A percentile compares a stretch with the other conserved stretches of the same genome.
Conservation (phyloP, 2,888 invertebrate species). For the Rhabditoides inermis region DNA sequence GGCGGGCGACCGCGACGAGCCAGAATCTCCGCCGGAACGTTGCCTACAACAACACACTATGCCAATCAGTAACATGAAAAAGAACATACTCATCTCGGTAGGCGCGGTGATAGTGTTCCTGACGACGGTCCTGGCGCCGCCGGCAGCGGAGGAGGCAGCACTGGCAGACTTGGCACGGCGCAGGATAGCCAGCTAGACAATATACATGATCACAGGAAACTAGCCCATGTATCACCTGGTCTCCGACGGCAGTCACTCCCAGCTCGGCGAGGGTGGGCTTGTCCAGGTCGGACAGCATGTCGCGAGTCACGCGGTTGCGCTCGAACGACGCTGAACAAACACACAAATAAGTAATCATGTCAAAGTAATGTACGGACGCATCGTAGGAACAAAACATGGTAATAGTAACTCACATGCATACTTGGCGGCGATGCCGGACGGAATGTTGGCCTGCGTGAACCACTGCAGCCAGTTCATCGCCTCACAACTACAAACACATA, state of each 20-base stretch:
- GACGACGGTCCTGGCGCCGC: not conserved
- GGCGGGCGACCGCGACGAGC: slow-evolving; percentile 23
- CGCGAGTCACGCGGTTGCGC: slow-evolving; percentile 20
- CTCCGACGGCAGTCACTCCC: slow-evolving; percentile 33
- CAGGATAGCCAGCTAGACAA: not conserved
- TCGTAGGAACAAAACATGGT: no score
- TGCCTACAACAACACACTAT: no score
- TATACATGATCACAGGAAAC: no score
- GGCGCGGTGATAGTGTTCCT: not conserved
- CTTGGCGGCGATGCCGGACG: no score
- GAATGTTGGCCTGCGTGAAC: no score
- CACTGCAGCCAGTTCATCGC: no score
- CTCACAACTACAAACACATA: no score
- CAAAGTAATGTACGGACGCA: not conserved
- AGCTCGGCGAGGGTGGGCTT: slow-evolving; percentile 28
- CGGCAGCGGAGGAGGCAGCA: slow-evolving; percentile 3
- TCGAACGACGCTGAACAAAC: no score
- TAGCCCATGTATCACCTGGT: slow-evolving; percentile 26
- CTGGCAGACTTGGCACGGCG: not conserved
- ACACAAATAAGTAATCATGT: not conserved
- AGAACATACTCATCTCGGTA: no score
- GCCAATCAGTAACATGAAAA: no score
- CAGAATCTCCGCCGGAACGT: not conserved
- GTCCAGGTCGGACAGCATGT: slow-evolving; percentile 32
- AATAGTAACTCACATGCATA: no score